A percentile compares a stretch with the other conserved stretches of the same genome.
These are phyloP conservation scores for Pristionchus entomophagus DNA, from an alignment of 2,888 invertebrate genomes.

Conservation along the genomic window DNA sequence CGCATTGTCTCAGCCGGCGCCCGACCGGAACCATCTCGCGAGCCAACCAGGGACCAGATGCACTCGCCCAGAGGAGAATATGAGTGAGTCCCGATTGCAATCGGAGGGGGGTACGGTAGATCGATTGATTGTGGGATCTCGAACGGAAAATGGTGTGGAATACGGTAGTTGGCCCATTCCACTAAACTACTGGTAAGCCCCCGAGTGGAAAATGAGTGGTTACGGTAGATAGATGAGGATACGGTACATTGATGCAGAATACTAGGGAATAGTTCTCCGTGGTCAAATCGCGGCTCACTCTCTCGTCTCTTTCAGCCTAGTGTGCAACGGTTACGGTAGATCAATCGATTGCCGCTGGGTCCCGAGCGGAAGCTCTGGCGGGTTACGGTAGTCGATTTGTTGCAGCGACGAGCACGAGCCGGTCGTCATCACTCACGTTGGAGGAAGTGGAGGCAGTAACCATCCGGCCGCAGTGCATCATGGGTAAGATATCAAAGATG, in stretches of 20 bases:
- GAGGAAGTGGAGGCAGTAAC: neutral
- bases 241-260: too few species aligned
- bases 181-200: too few species aligned
- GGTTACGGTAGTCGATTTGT: constrained; percentile 5
- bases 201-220: too few species aligned
- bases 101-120: neutral
- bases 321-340: neutral
- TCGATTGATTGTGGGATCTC: neutral
- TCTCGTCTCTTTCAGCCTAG: too few species aligned
- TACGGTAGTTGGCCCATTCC: too few species aligned
- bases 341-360: too few species aligned
- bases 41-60: neutral
- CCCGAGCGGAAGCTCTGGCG: neutral
- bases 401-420: constrained; percentile 3
- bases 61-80: neutral
- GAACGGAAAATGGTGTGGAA: neutral
- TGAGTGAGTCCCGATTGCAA: neutral
- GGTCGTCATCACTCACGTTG: constrained; percentile 1
- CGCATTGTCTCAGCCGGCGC: neutral
- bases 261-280: too few species aligned
- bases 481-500: too few species aligned
- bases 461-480: neutral
- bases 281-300: too few species aligned
- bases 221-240: too few species aligned
- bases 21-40: neutral